Evolutionary conservation across 2,797 vertebrate genomes (phyloP), one percentile per base, ranked within the genome.

Genomic region (Dromococcyx pavoninus): DNA sequence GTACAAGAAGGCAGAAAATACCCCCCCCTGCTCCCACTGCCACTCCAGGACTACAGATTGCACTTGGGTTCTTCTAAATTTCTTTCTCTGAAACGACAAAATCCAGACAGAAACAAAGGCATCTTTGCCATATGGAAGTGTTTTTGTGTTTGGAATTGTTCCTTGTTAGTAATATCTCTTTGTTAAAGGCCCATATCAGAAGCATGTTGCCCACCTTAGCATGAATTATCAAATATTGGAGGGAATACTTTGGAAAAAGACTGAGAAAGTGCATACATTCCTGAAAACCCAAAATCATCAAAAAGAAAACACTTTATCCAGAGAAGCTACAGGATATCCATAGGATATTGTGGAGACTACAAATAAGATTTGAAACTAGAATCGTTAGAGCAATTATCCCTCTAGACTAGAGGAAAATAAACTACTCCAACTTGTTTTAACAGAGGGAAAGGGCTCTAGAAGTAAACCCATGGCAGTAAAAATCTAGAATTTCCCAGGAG

Each of bases 401-500:
- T 10, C 35, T 22, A 13, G 21, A 4, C 35, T 73, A 61, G 25
- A 85, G 15, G 22, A 88, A 86, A 84, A 66, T 27, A 44, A 86
- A 30, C 11, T 41, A n/a, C 39, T 89, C 16, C 17, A 51, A 10
- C 28, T 69, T 67, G n/a, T 83, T 28, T 83, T 80, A 88, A 41
- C n/a, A 61, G 35, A 2, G 1, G 13, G 8, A 58, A 94, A 74
- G 10, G 19, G 7, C n/a, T 93, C 65, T 65, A 69, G 50, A 89
- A 93, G 58, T 65, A 85, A 94, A 86, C 67, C 25, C 44, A 43
- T 11, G 8, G 64, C 46, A 88, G 28, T 12, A 17, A 83, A 94
- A 85, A 61, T 46, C 37, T 88, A 84, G 79, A 91, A 92, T 94
- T 93, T 88, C 69, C 56, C 82, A 80, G 71, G 16, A 35, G 75